These are phyloP conservation scores for Trissolcus japonicus DNA, from an alignment of 2,888 invertebrate genomes.

Conservation along the genomic window DNA sequence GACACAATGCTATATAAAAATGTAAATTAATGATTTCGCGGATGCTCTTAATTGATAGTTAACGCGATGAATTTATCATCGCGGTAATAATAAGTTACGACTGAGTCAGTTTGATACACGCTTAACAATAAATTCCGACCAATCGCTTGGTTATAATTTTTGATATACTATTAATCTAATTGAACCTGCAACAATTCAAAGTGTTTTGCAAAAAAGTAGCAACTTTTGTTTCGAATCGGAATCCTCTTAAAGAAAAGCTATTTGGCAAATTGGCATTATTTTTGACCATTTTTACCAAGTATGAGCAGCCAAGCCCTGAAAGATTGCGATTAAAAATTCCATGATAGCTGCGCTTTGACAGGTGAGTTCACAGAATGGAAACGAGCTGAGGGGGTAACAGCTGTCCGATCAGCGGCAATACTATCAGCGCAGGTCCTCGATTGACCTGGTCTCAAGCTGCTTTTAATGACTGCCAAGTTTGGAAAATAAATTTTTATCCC, in stretches of 20 bases:
- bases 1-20: not conserved
- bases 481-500: not conserved
- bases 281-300: too few relatives aligned
- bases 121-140: too few relatives aligned
- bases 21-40: constrained; percentile 33
- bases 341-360: constrained; percentile 71
- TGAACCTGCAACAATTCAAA: too few relatives aligned
- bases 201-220: too few relatives aligned
- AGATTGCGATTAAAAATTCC: constrained; percentile 71
- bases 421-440: constrained; percentile 49
- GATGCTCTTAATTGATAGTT: constrained; percentile 26
- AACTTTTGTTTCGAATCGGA: too few relatives aligned
- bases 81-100: constrained; percentile 13
- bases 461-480: not conserved
- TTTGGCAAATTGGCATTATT: too few relatives aligned
- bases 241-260: too few relatives aligned
- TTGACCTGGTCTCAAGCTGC: not conserved
- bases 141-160: too few relatives aligned
- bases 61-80: constrained; percentile 17
- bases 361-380: constrained; percentile 63
- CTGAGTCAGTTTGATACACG: not conserved
- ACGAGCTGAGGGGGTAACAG: constrained; percentile 63
- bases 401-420: constrained; percentile 65
- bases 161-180: too few relatives aligned
- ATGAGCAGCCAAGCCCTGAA: constrained; percentile 32